Conservation (phyloP, 2,888 invertebrate species). For the Piscicola geometra region DNA sequence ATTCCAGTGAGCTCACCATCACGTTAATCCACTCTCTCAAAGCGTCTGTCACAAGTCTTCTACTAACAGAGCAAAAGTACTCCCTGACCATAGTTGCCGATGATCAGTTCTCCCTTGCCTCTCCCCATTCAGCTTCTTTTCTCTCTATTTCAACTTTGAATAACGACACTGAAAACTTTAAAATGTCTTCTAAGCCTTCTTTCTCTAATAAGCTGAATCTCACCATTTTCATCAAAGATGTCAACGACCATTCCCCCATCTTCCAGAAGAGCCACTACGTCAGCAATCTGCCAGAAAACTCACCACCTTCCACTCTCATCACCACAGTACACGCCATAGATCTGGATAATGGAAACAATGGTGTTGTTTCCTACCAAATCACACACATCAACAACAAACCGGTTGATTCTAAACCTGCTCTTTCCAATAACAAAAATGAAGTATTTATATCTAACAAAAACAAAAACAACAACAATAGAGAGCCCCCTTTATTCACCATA, state of each 20-base stretch:
- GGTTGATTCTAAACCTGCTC: too few relatives aligned
- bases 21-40: neutral
- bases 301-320: neutral
- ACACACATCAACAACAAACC: neutral
- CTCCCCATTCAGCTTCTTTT: too few relatives aligned
- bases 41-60: neutral
- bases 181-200: neutral
- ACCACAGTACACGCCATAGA: neutral
- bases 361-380: neutral
- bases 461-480: neutral
- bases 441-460: neutral
- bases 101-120: too few relatives aligned
- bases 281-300: neutral
- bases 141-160: neutral
- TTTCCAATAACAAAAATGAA: neutral
- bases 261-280: neutral
- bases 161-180: neutral
- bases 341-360: slow-evolving; percentile 2
- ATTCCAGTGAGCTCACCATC: neutral
- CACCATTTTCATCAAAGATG: neutral
- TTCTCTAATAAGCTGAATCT: neutral
- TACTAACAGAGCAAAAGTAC: neutral
- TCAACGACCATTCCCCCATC: neutral
- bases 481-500: neutral
- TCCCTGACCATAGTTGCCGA: neutral